Evolutionary conservation across 2,888 invertebrate species (phyloP).

Genomic region (Lasius platythorax): DNA sequence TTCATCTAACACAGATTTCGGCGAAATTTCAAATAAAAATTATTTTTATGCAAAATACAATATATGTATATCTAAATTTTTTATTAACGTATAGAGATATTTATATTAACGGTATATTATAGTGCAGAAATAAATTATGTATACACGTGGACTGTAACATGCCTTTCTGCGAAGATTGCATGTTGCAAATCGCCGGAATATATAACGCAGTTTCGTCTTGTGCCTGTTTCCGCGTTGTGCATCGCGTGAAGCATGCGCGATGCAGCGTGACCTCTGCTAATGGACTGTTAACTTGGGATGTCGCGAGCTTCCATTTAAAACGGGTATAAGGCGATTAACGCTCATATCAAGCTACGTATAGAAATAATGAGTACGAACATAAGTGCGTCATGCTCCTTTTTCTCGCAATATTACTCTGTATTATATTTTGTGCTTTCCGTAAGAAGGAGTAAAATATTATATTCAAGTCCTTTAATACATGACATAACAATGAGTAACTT

Average conservation of each 20-base stretch:
- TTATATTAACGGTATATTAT: background rate
- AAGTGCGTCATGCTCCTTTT: background rate
- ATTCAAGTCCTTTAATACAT: background rate
- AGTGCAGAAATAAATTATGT: conserved; percentile 9
- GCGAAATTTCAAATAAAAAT: background rate
- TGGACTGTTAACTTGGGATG: conserved; percentile 58
- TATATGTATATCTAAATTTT: too few relatives aligned
- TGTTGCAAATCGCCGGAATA: conserved; percentile 25
- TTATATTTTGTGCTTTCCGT: background rate
- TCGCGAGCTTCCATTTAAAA: conserved; percentile 58
- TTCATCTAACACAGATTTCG: background rate
- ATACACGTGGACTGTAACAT: background rate
- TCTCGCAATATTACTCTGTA: background rate
- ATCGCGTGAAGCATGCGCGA: conserved; percentile 46
- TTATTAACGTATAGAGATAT: background rate
- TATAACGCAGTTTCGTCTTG: conserved; percentile 31
- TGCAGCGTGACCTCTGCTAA: conserved; percentile 53
- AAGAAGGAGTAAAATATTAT: background rate
- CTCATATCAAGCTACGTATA: conserved; percentile 9
- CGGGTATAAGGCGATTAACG: conserved; percentile 64
- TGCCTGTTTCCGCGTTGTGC: conserved; percentile 31
- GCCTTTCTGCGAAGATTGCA: conserved; percentile 27
- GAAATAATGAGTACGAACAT: conserved; percentile 13
- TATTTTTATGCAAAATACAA: background rate
- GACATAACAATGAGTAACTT: background rate